phyloP scores from a whole-genome alignment of 2,797 vertebrate species.

The Anniella stebbinsi region DNA sequence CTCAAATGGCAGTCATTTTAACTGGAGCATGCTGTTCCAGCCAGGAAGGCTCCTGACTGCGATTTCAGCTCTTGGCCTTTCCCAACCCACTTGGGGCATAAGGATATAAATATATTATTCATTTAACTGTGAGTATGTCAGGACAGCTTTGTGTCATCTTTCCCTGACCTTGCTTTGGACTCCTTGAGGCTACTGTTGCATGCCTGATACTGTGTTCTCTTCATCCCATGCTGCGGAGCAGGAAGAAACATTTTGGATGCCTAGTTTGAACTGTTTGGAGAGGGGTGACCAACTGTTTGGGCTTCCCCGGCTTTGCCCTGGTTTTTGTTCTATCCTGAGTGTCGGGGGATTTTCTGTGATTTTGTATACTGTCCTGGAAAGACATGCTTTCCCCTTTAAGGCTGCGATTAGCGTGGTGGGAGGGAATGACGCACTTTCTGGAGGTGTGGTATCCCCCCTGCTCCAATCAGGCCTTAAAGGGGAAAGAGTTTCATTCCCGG shows the following conservation, averaged over 20 bases:
- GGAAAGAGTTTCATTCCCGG: too few species aligned
- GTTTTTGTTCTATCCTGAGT: too few species aligned
- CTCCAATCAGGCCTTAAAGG: too few species aligned
- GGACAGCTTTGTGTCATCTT: neutral
- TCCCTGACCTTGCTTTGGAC: conserved; percentile 8
- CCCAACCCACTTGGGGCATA: neutral
- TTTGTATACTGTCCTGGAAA: too few species aligned
- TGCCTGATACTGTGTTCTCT: neutral
- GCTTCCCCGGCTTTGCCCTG: too few species aligned
- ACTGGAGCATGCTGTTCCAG: neutral
- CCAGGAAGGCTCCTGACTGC: neutral
- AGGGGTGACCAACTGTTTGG: too few species aligned
- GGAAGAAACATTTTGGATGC: neutral
- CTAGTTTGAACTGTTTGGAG: too few species aligned
- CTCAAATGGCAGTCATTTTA: neutral
- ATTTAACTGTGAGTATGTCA: neutral
- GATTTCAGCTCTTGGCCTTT: conserved; percentile 12
- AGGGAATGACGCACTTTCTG: too few species aligned
- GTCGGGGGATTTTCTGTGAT: too few species aligned
- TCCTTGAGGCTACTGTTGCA: conserved; percentile 2
- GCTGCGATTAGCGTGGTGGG: too few species aligned
- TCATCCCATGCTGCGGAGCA: neutral
- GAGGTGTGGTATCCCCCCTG: too few species aligned
- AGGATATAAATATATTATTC: neutral
- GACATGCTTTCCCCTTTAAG: too few species aligned